Conservation (phyloP, 2,797 vertebrate genomes). For the Denticeps clupeoides region DNA sequence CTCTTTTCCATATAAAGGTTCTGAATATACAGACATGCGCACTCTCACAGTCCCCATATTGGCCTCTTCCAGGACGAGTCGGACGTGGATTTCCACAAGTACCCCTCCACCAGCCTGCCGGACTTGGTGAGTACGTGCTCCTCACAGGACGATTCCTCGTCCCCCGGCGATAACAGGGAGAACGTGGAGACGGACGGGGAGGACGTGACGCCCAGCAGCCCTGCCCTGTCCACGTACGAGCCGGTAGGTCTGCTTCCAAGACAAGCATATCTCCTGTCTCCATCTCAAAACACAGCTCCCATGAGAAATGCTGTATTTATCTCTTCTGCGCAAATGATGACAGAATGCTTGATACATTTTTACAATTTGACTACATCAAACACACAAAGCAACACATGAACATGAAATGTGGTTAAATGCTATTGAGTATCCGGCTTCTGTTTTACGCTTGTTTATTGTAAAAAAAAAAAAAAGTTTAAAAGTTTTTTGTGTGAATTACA, state of each 20-base stretch:
- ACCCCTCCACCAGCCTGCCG: constrained; percentile 82
- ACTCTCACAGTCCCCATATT: not conserved
- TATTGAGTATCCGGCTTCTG: no score
- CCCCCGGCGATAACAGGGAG: constrained; percentile 61
- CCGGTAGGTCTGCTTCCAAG: constrained; percentile 51
- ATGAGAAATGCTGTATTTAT: no score
- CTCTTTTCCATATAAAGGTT: constrained; percentile 18
- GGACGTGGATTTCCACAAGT: constrained; percentile 74
- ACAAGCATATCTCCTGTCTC: not conserved
- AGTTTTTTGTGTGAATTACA: no score
- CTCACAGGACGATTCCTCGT: constrained; percentile 59
- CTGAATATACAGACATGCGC: constrained; percentile 26
- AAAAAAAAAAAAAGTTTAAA: no score
- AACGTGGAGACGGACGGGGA: constrained; percentile 61
- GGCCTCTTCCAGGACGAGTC: constrained; percentile 61
- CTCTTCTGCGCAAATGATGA: no score
- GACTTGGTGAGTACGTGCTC: constrained; percentile 79
- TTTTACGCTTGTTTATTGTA: no score
- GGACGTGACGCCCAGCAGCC: constrained; percentile 47
- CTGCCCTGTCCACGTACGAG: constrained; percentile 41
- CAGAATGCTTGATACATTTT: no score
- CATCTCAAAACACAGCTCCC: no score
- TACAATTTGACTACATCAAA: no score
- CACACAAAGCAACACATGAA: no score
- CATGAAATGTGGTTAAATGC: no score